Evolutionary conservation across 2,888 invertebrate species (phyloP).

Genomic region (Tetragonula carbonaria): DNA sequence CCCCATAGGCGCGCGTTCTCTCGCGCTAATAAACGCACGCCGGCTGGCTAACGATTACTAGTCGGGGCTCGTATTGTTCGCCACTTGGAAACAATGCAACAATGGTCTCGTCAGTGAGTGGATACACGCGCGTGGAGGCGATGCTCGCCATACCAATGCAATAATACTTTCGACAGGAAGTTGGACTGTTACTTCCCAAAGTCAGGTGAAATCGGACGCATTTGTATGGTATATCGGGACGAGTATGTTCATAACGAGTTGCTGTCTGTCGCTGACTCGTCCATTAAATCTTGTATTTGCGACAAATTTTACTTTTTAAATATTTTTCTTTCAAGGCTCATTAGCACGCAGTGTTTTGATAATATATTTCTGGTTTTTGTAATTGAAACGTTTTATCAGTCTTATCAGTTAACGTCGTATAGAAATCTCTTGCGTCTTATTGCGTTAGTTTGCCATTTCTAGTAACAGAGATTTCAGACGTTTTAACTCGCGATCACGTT

Average conservation of each 20-base stretch:
- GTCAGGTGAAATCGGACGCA: neutral
- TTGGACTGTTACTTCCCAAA: neutral
- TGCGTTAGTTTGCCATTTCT: no score
- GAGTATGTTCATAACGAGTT: neutral
- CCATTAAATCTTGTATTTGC: neutral
- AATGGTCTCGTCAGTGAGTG: slow-evolving; percentile 36
- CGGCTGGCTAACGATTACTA: slow-evolving; percentile 40
- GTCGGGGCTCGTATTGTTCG: slow-evolving; percentile 46
- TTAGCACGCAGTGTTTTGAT: no score
- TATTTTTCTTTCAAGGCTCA: no score
- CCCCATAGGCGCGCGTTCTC: slow-evolving; percentile 31
- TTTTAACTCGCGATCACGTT: no score
- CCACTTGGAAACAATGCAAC: slow-evolving; percentile 48
- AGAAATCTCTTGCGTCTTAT: no score
- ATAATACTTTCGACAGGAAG: slow-evolving; percentile 31
- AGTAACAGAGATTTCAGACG: no score
- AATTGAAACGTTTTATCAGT: no score
- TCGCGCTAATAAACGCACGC: slow-evolving; percentile 49
- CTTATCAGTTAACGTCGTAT: no score
- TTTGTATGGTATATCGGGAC: neutral
- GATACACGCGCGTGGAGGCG: slow-evolving; percentile 30
- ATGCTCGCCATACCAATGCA: neutral
- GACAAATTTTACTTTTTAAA: no score
- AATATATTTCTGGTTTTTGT: no score
- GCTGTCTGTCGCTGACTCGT: neutral